These are phyloP conservation scores for Acanthosepion pharaonis DNA, from an alignment of 2,888 invertebrate species.

Conservation along the genomic window DNA sequence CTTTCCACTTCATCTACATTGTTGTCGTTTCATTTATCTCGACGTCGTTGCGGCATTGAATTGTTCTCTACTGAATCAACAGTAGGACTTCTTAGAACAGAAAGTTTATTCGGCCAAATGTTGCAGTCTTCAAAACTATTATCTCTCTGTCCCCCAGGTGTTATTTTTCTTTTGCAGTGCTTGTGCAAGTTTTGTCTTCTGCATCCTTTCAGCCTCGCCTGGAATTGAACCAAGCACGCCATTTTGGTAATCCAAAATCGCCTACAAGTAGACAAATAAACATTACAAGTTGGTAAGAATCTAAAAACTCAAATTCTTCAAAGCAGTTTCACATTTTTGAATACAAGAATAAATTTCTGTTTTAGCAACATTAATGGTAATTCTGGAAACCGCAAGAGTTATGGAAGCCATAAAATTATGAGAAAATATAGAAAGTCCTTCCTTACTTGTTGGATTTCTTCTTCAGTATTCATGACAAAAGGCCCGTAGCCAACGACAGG, in stretches of 20 bases:
- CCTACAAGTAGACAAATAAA: conserved; percentile 54
- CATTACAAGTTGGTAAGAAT: neutral
- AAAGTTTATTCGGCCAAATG: neutral
- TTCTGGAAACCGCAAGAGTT: too few species aligned
- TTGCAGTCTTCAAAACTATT: neutral
- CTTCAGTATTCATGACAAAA: conserved; percentile 68
- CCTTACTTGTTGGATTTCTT: conserved; percentile 64
- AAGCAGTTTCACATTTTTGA: too few species aligned
- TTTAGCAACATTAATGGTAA: too few species aligned
- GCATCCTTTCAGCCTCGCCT: conserved; percentile 57
- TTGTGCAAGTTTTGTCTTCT: conserved; percentile 58
- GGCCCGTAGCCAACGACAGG: conserved; percentile 66
- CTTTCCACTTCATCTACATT: neutral
- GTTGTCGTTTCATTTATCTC: neutral
- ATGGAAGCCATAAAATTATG: neutral
- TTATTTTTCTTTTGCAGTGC: conserved; percentile 56
- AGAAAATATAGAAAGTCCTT: neutral
- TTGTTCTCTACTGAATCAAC: neutral
- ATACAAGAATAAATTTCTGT: too few species aligned
- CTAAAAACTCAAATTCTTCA: too few species aligned
- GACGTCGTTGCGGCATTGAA: neutral
- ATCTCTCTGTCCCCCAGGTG: conserved; percentile 36
- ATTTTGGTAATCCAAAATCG: conserved; percentile 62
- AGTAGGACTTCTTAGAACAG: neutral
- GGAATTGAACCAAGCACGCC: conserved; percentile 61